Evolutionary conservation across 2,797 vertebrate genomes (phyloP), one percentile per base, ranked within the genome.

Genomic region (Natrix natrix): DNA sequence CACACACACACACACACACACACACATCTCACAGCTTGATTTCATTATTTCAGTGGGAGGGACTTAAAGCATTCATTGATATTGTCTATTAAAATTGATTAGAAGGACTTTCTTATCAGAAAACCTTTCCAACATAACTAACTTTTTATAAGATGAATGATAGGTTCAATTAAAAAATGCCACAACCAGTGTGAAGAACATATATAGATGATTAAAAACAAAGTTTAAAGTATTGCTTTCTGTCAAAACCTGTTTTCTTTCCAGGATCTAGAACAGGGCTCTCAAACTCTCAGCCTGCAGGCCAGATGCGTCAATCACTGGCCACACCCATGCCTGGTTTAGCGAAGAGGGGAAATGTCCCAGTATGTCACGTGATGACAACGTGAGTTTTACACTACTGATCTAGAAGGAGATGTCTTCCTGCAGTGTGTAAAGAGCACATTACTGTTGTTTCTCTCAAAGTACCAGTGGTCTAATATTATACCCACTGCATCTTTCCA

Each of bases 401-500:
- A 57, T 61, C 48, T 59, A 92, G 91, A 94, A 94, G 5, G 0
- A 13, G 94, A 16, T 28, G 0, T 0, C 32, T 78, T 78, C 0
- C 69, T 0, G 8, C 90, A 0, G 24, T n/a, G 28, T 69, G 60
- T 59, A 54, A 0, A 26, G 0, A 0, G 83, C n/a, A 17, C 60
- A 90, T 74, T 28, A 74, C 48, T 1, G 48, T 0, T 74, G 14
- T 91, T 22, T 0, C 57, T 94, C 87, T 94, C 88, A 94, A 3
- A 56, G 89, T 86, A 94, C 86, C 90, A 56, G 24, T 0, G 0
- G 0, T 0, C 69, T 17, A 0, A 90, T 89, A 87, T 94, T 95
- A 86, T 43, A 93, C 92, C 48, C 0, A 10, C 28, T 43, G 93
- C 0, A 92, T 89, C 93, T 96, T 56, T 94, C 89, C 91, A 86